Base-by-base conservation (phyloP, 2,797 vertebrate species). In the Hypotaenidia philippensis region DNA sequence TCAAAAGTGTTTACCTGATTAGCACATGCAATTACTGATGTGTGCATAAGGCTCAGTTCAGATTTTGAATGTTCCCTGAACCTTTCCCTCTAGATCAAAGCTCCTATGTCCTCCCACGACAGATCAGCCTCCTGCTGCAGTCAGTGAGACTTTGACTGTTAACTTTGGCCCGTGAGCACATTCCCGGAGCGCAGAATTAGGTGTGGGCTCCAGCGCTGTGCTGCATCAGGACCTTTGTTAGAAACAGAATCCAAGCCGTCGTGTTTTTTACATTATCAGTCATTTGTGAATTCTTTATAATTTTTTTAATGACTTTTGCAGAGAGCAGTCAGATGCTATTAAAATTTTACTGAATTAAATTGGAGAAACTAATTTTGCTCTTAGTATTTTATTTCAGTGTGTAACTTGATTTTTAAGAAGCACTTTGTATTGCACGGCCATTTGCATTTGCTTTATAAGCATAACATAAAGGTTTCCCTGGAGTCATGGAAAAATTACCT, bases 401-500 rank as follows among this genome's bases (percentile, higher is more conserved):
- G 80, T 92, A 96, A 95, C 88, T 93, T 92, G 86, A 94, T 96
- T 95, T 96, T 96, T 94, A 94, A 91, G 93, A 87, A 90, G 89
- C 83, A 72, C 87, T 96, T 96, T 86, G 89, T 89, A 81, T 94
- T 66, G 64, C 76, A 21, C 52, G 85, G 86, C 89, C 70, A 4
- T 90, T 96, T 90, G 89, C 90, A 2, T 96, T 95, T 93, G 94
- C 95, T 97, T 96, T 92, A 96, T 95, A 96, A 96, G 87, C 94
- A 93, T 95, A 97, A 93, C 95, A 85, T 92, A 93, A 96, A 94
- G 85, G 93, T 94, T 96, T 95, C 97, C 96, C 97, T 94, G 92
- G 96, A 97, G 97, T 95, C 94, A 86, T 84, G 91, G 91, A 93
- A 95, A 97, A 96, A 97, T 97, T 97, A 91, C 94, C 94, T 96